Conservation (phyloP, 2,797 vertebrate genomes). For the Lacerta agilis region DNA sequence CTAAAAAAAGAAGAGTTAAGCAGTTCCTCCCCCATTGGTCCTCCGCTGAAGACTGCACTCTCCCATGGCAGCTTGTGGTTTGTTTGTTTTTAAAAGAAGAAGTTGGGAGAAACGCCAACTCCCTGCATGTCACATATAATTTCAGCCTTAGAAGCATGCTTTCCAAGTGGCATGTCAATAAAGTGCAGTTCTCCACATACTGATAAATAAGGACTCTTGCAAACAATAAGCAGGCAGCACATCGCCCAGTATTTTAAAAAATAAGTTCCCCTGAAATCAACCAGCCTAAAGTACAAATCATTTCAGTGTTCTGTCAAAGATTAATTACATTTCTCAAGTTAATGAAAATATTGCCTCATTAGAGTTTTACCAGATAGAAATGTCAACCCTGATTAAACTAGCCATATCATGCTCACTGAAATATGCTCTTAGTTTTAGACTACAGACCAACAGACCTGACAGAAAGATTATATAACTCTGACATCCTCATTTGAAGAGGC, state of each 20-base stretch:
- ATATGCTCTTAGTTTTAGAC: neutral
- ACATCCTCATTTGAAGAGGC: neutral
- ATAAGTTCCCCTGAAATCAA: neutral
- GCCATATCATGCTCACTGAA: neutral
- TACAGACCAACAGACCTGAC: neutral
- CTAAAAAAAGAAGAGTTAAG: neutral
- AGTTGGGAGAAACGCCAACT: neutral
- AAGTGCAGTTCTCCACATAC: neutral
- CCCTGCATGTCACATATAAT: neutral
- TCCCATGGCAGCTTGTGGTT: neutral
- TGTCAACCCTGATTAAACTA: conserved; percentile 17
- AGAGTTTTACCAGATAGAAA: conserved; percentile 11
- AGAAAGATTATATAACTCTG: conserved; percentile 11
- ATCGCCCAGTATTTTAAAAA: neutral
- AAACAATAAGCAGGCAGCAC: too few relatives aligned
- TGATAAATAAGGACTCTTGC: conserved; percentile 15
- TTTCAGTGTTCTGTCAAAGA: neutral
- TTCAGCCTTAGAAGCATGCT: neutral
- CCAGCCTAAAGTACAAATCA: conserved; percentile 11
- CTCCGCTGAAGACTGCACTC: neutral
- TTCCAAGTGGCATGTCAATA: neutral
- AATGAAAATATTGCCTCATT: conserved; percentile 7
- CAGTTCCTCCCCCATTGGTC: neutral
- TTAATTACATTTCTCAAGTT: conserved; percentile 21
- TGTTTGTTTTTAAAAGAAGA: neutral